These are phyloP conservation scores for Homarus gammarus DNA, from an alignment of 2,888 invertebrate genomes.

Conservation along the genomic window DNA sequence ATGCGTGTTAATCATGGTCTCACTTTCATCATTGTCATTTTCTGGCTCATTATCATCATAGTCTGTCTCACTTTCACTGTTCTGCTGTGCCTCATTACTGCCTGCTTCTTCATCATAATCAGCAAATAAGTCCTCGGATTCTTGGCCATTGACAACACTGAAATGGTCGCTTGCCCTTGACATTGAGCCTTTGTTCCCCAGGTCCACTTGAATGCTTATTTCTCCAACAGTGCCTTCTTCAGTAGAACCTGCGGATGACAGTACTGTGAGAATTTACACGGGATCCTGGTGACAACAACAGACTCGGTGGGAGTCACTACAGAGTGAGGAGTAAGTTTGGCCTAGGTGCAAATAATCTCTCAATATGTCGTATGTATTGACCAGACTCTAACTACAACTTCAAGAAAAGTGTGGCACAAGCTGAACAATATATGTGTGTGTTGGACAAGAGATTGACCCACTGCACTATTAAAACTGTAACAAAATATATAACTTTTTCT, in stretches of 20 bases:
- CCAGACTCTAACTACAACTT: background rate
- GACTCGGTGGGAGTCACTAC: too few relatives aligned
- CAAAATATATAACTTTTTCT: background rate
- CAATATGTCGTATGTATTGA: background rate
- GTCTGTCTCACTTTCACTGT: too few relatives aligned
- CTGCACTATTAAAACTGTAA: background rate
- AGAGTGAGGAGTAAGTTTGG: background rate
- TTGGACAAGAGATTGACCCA: too few relatives aligned
- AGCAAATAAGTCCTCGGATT: too few relatives aligned
- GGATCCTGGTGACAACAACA: too few relatives aligned
- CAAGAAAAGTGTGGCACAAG: background rate
- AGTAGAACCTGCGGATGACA: constrained; percentile 64
- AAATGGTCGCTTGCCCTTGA: constrained; percentile 96
- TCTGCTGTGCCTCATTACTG: too few relatives aligned
- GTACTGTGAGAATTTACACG: too few relatives aligned
- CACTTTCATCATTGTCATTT: too few relatives aligned
- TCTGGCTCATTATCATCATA: too few relatives aligned
- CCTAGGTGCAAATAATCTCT: background rate
- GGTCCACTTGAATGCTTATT: constrained; percentile 97
- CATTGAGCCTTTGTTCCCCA: constrained; percentile 99
- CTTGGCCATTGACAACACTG: too few relatives aligned
- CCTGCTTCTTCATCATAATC: too few relatives aligned
- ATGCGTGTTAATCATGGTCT: too few relatives aligned
- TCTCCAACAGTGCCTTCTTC: constrained; percentile 94
- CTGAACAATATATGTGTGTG: background rate